Evolutionary conservation across 2,888 invertebrate species (phyloP).

Genomic region (Campaea margaritaria): DNA sequence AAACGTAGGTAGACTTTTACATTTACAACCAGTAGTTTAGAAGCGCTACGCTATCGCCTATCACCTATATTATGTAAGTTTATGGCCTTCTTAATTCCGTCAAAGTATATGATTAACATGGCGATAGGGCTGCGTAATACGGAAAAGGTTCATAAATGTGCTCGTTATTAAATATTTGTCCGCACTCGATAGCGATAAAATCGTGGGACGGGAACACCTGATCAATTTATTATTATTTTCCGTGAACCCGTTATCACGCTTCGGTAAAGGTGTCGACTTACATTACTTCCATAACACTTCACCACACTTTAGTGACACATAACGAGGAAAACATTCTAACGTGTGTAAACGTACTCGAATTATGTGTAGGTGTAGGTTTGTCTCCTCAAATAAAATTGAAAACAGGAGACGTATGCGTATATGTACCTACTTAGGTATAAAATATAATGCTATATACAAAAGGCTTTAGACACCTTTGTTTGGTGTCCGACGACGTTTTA

Average conservation of each 20-base stretch:
- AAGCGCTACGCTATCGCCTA: too few relatives aligned
- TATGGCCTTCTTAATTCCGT: neutral
- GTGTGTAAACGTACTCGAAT: too few relatives aligned
- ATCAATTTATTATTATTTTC: conserved; percentile 20
- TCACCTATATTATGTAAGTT: too few relatives aligned
- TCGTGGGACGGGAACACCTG: conserved; percentile 52
- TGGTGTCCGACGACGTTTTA: too few relatives aligned
- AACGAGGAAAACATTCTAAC: conserved; percentile 2
- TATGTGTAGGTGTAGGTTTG: neutral
- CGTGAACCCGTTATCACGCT: conserved; percentile 23
- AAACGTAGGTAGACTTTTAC: too few relatives aligned
- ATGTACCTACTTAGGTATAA: too few relatives aligned
- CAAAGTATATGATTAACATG: neutral
- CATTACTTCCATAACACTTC: conserved; percentile 31
- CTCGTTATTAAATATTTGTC: conserved; percentile 44
- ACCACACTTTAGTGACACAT: conserved; percentile 24
- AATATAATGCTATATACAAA: too few relatives aligned
- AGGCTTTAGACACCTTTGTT: too few relatives aligned
- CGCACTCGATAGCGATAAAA: conserved; percentile 42
- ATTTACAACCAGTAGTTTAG: too few relatives aligned
- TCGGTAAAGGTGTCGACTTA: conserved; percentile 31
- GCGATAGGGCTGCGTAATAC: conserved; percentile 4
- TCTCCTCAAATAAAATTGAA: neutral
- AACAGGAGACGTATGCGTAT: too few relatives aligned
- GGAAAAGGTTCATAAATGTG: conserved; percentile 40